Evolutionary conservation across 1,140 invertebrate species (phyloP), one percentile per base, ranked within the genome.

Genomic region (Periplaneta americana): DNA sequence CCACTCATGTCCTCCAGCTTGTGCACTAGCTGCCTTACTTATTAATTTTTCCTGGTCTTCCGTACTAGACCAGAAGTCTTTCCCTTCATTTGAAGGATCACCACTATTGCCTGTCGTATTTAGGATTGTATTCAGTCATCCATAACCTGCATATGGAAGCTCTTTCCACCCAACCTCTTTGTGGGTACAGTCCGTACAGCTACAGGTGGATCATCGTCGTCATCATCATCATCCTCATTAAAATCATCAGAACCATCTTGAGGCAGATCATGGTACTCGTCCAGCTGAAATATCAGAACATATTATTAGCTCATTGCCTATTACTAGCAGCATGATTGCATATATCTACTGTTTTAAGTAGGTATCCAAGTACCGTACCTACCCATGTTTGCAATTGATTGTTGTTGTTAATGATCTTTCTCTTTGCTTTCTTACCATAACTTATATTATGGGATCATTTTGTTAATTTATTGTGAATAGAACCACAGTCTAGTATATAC

Each of bases 251-350:
- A 82, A n/a, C 82, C 75, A 57, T 82, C 82, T 76, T 82, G 82
- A 39, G 82, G 82, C 79, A 82, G 31, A 57, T 82, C 82, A 79
- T 78, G 82, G 66, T 82, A 82, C 36, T 82, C 82, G 33, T 82
- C 82, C 79, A 82, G 57, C 82, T 82, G 48, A 33, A 80, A 82
- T 15, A 66, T 66, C 48, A 66, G 6, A 66, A 5, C 10, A 8
- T 8, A 39, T 76, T 34, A 34, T 17, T 35, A 76, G 32, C 6
- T 11, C 28, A n/a, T n/a, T n/a, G n/a, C n/a, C n/a, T n/a, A n/a
- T n/a, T n/a, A n/a, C n/a, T n/a, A n/a, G n/a, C n/a, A n/a, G n/a
- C n/a, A n/a, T n/a, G n/a, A n/a, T n/a, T n/a, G n/a, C n/a, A n/a
- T n/a, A n/a, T n/a, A n/a, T n/a, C n/a, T n/a, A n/a, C n/a, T n/a